phyloP scores from a whole-genome alignment of 2,888 invertebrate genomes.

The Nyleta sp. region DNA sequence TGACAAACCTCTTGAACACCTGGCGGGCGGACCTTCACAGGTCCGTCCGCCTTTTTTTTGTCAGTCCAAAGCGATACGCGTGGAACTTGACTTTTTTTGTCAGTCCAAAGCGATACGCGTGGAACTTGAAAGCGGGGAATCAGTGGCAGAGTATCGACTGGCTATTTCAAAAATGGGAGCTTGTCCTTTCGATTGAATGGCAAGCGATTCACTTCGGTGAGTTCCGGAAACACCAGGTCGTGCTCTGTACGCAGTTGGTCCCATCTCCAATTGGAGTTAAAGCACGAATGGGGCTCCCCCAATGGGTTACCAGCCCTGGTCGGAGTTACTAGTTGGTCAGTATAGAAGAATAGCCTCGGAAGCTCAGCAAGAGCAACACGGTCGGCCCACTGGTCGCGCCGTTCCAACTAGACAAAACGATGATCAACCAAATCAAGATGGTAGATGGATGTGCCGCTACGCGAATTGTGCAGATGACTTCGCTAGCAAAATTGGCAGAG shows the following conservation, averaged over 20 bases:
- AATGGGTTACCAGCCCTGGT: no score
- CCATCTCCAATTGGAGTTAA: conserved; percentile 35
- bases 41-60: no score
- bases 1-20: no score
- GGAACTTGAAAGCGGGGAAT: no score
- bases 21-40: no score
- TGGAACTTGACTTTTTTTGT: no score
- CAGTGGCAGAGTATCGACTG: no score
- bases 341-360: no score
- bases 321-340: no score
- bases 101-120: no score
- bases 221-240: not conserved
- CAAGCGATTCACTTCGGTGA: not conserved
- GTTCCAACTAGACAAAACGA: conserved; percentile 3
- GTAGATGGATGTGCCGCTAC: not conserved
- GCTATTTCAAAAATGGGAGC: no score
- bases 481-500: conserved; percentile 13
- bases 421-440: not conserved
- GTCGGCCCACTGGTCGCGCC: conserved; percentile 21
- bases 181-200: not conserved
- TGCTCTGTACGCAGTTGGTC: not conserved
- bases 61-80: no score
- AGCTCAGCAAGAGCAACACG: conserved; percentile 2
- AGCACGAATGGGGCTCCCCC: conserved; percentile 26
- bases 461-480: conserved; percentile 1